Base-by-base conservation (phyloP, 2,888 invertebrate genomes). In the Elgonia sp. region DNA sequence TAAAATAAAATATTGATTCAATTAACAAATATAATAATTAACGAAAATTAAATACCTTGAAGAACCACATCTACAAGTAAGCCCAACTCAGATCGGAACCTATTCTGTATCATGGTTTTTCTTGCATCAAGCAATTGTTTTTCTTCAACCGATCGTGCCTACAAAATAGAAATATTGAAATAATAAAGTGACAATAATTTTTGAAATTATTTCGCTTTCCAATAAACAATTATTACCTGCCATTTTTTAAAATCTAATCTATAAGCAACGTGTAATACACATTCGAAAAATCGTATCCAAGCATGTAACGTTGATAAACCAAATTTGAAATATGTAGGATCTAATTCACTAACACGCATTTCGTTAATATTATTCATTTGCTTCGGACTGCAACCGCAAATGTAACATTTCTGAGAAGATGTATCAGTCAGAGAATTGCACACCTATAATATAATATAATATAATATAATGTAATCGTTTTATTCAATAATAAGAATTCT, bases 341-440 rank as follows among this genome's bases (percentile, higher is more conserved):
- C 57, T n/a, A n/a, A n/a, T n/a, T n/a, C n/a, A n/a, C n/a, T n/a
- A n/a, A n/a, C n/a, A n/a, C n/a, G n/a, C n/a, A n/a, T n/a, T n/a
- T n/a, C n/a, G 20, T 18, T 20, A 57, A 57, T 57, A 8, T 50
- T 39, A 50, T 87, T 87, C 65, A 89, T 81, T 1, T 85, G 50
- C 57, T 81, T 84, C 8, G 88, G 81, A 29, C 60, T 86, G 39
- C 63, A 70, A 55, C 77, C 77, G 37, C 88, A 88, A 20, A 88
- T 55, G 55, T 86, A 88, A 50, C 89, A 89, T 0, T 70, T 69
- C 50, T 72, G 75, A 40, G 86, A 29, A 37, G 82, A 86, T 37
- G 86, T 84, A 18, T 79, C 63, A 16, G 88, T 86, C 0, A 81
- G 46, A 46, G 86, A 84, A 57, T 87, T 89, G 65, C 76, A 79